phyloP scores from a whole-genome alignment of 1,140 invertebrate species.

The Drepana arcuata region DNA sequence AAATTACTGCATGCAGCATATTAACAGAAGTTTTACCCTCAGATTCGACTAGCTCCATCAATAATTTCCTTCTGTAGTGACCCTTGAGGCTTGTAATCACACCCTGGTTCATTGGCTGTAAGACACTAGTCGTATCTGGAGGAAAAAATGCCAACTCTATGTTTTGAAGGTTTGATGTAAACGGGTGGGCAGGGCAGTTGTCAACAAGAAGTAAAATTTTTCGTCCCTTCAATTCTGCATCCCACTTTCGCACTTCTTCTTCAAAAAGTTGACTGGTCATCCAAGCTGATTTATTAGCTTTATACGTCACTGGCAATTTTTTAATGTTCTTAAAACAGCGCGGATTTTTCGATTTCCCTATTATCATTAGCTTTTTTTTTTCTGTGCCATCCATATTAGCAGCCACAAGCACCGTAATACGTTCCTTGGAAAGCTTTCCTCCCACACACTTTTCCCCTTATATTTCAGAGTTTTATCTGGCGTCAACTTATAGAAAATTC shows the following conservation, averaged over 20 bases:
- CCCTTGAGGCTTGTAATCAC: conserved; percentile 44
- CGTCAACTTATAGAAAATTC: conserved; percentile 52
- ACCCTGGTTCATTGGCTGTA: conserved; percentile 66
- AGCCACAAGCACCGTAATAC: conserved; percentile 47
- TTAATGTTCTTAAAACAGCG: conserved; percentile 63
- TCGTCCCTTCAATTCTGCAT: conserved; percentile 28
- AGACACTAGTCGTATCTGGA: conserved; percentile 50
- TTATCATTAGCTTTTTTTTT: conserved; percentile 16
- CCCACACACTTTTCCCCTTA: conserved; percentile 40
- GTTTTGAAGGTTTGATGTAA: conserved; percentile 35
- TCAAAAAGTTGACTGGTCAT: conserved; percentile 53
- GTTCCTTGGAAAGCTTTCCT: conserved; percentile 49
- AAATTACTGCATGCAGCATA: conserved; percentile 26
- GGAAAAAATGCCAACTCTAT: conserved; percentile 55
- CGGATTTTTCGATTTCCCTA: conserved; percentile 63
- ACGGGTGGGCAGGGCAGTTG: conserved; percentile 36
- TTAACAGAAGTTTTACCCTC: conserved; percentile 23
- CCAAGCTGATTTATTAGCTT: conserved; percentile 66
- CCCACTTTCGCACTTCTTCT: conserved; percentile 29
- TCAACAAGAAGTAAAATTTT: conserved; percentile 45
- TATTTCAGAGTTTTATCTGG: conserved; percentile 25
- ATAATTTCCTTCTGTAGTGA: conserved; percentile 27
- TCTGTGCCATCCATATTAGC: conserved; percentile 54
- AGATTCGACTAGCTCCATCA: conserved; percentile 27
- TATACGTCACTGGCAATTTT: conserved; percentile 50